These are phyloP conservation scores for Apodemia duryi DNA, from an alignment of 2,888 invertebrate species.

Conservation along the genomic window DNA sequence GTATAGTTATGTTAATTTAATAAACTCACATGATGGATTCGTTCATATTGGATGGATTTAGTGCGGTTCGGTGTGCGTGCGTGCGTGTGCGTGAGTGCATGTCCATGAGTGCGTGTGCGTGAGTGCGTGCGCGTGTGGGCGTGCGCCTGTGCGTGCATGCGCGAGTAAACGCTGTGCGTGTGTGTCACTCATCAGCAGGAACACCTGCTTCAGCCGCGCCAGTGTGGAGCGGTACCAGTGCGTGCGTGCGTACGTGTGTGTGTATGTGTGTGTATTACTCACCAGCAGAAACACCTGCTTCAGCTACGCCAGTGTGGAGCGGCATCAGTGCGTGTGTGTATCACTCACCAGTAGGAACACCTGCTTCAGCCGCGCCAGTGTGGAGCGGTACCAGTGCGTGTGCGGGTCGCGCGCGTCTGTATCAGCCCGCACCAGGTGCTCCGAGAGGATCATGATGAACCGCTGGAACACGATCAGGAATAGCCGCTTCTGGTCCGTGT, in stretches of 20 bases:
- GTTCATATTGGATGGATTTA: too few relatives aligned
- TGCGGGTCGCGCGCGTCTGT: conserved; percentile 95
- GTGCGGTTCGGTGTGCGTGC: too few relatives aligned
- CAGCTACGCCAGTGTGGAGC: conserved; percentile 95
- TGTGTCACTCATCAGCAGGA: conserved; percentile 86
- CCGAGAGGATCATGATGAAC: conserved; percentile 98
- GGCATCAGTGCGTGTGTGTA: conserved; percentile 87
- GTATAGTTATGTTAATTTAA: too few relatives aligned
- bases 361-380: conserved; percentile 95
- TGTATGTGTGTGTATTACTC: conserved; percentile 44
- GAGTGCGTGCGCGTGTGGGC: neutral
- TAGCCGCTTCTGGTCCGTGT: conserved; percentile 97
- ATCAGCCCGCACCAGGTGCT: conserved; percentile 96
- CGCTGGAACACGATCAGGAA: conserved; percentile 98
- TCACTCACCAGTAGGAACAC: conserved; percentile 92
- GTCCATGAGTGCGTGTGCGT: neutral
- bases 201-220: conserved; percentile 96
- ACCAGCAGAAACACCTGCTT: conserved; percentile 97
- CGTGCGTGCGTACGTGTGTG: too few relatives aligned
- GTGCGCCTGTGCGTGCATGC: too few relatives aligned
- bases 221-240: conserved; percentile 98
- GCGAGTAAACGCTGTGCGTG: neutral
- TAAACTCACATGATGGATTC: too few relatives aligned
- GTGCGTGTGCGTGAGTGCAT: neutral
- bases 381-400: conserved; percentile 98